A percentile compares a stretch with the other conserved stretches of the same genome.
These are phyloP conservation scores for Labeo catla DNA, from an alignment of 2,113 vertebrate species.

Conservation along the genomic window DNA sequence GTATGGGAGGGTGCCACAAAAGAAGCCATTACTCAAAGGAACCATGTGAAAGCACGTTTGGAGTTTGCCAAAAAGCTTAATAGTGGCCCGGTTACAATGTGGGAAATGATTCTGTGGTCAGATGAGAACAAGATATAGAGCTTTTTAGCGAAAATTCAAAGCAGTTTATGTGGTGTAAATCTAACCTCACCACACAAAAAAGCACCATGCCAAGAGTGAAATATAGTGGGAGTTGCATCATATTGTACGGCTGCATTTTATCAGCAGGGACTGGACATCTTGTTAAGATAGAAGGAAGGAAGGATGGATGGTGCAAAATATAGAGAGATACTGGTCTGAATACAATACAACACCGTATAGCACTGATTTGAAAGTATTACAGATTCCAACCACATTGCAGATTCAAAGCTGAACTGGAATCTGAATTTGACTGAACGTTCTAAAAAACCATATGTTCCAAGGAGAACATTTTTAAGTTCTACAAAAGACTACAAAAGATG, in stretches of 20 bases:
- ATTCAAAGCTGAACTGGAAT: neutral
- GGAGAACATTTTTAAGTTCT: neutral
- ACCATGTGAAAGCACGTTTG: neutral
- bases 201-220: constrained; percentile 2
- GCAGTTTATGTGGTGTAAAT: constrained; percentile 22
- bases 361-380: neutral
- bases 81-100: neutral
- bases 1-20: constrained; percentile 25
- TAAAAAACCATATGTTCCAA: neutral
- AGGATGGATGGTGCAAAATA: constrained; percentile 30
- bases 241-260: constrained; percentile 10
- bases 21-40: constrained; percentile 17
- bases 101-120: constrained; percentile 6
- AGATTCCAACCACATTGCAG: neutral
- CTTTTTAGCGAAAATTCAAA: neutral
- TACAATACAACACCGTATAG: neutral
- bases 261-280: constrained; percentile 29
- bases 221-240: constrained; percentile 29
- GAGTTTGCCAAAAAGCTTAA: constrained; percentile 38
- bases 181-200: neutral
- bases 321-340: neutral
- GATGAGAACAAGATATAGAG: constrained; percentile 14
- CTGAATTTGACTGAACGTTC: neutral
- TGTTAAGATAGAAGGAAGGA: constrained; percentile 27
- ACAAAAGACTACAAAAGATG: too few relatives aligned